Percentiles rank a stretch among this genome's conserved stretches.
Evolutionary conservation across 2,113 vertebrate genomes (phyloP).

Genomic region (Verasper variegatus): DNA sequence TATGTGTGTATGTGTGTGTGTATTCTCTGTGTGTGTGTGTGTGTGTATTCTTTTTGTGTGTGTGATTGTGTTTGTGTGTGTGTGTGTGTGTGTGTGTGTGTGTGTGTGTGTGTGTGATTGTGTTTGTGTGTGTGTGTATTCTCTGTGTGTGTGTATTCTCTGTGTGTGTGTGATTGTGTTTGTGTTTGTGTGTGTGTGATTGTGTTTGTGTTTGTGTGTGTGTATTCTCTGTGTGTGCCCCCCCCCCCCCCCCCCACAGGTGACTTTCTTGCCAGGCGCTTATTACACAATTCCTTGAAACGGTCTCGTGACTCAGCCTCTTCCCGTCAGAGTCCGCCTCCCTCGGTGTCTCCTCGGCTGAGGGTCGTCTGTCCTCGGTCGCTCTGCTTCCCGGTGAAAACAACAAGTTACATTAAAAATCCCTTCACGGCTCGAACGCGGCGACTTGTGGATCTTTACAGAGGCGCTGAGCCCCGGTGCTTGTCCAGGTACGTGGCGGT

Average conservation of each 20-base stretch:
- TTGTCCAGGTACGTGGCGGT: slow-evolving; percentile 61
- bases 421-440: background rate
- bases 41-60: too few species aligned
- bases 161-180: background rate
- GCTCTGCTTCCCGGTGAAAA: too few species aligned
- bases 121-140: background rate
- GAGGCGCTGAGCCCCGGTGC: background rate
- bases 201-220: background rate
- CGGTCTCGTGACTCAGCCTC: slow-evolving; percentile 30
- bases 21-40: too few species aligned
- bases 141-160: background rate
- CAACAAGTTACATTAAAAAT: background rate
- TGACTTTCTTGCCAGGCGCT: background rate
- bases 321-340: slow-evolving; percentile 65
- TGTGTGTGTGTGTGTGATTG: background rate
- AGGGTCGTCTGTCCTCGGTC: background rate
- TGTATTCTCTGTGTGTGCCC: background rate
- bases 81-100: too few species aligned
- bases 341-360: accelerated
- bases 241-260: too few species aligned
- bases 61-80: too few species aligned
- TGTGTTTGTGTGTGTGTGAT: background rate
- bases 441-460: background rate
- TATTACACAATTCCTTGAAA: slow-evolving; percentile 39
- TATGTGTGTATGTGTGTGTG: too few species aligned